A percentile compares a stretch with the other conserved stretches of the same genome.
These are phyloP conservation scores for Drosophila mimetica DNA, from an alignment of 2,888 invertebrate genomes.

Conservation along the genomic window DNA sequence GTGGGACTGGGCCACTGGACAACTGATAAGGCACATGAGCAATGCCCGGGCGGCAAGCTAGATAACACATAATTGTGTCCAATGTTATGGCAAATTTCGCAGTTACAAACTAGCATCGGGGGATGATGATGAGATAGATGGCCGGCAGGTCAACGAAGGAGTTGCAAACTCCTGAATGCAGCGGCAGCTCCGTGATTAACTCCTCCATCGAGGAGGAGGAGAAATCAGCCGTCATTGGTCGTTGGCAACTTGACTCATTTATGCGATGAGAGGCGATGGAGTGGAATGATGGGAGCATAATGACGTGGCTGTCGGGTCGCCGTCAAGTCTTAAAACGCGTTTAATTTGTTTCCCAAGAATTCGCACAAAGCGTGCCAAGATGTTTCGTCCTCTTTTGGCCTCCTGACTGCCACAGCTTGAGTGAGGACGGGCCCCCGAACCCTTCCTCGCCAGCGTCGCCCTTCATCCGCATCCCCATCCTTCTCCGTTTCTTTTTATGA, in stretches of 20 bases:
- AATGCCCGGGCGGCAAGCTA: conserved; percentile 7
- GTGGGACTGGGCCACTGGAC: neutral
- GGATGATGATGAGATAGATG: neutral
- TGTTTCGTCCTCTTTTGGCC: neutral
- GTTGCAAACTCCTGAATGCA: neutral
- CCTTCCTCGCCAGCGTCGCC: neutral
- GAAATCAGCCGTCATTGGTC: neutral
- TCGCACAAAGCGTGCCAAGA: conserved; percentile 45
- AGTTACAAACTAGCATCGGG: neutral
- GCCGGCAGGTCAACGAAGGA: neutral
- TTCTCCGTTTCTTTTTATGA: conserved; percentile 63
- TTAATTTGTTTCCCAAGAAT: conserved; percentile 55
- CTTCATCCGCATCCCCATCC: conserved; percentile 1
- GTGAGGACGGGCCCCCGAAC: neutral
- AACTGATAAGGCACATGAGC: conserved; percentile 21
- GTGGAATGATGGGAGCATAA: conserved; percentile 22
- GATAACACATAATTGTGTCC: conserved; percentile 44
- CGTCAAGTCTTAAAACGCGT: conserved; percentile 44
- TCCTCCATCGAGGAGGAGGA: conserved; percentile 2
- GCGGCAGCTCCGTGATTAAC: neutral
- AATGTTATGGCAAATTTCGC: conserved; percentile 39
- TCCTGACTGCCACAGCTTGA: conserved; percentile 1
- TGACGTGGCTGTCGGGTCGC: conserved; percentile 32
- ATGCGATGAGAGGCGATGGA: neutral
- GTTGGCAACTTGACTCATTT: conserved; percentile 26